A percentile compares a stretch with the other conserved stretches of the same genome.
phyloP scores from a whole-genome alignment of 2,113 vertebrate genomes.

The Leptocoma aspasia region DNA sequence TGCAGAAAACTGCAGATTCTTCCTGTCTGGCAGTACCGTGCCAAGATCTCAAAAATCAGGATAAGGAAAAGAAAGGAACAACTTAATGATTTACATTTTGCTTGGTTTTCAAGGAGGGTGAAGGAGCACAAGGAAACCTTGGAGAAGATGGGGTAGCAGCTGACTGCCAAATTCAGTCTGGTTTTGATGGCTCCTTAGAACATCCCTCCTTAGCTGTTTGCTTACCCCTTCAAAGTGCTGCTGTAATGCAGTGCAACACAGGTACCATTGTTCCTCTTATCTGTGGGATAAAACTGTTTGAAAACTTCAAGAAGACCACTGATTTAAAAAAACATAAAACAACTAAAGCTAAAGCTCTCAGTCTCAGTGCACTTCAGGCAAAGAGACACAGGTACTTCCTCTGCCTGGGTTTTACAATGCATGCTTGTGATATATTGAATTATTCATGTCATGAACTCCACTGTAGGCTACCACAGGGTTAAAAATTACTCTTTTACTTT shows the following conservation, averaged over 20 bases:
- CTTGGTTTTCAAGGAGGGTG: background rate
- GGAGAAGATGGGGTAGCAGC: background rate
- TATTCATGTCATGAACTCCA: conserved; percentile 3
- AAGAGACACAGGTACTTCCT: conserved; percentile 15
- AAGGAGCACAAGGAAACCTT: background rate
- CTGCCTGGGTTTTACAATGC: conserved; percentile 1
- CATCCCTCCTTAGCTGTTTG: background rate
- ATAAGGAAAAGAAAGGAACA: background rate
- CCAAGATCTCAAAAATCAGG: background rate
- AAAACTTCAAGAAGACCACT: conserved; percentile 51
- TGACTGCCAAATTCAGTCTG: background rate
- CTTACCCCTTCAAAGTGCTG: conserved; percentile 34
- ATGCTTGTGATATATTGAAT: conserved; percentile 13
- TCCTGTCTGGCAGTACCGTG: background rate
- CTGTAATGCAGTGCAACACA: conserved; percentile 17
- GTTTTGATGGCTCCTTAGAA: background rate
- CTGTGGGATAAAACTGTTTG: conserved; percentile 44
- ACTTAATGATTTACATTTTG: background rate
- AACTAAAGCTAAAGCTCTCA: background rate
- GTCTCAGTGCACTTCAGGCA: background rate
- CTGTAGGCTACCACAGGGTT: conserved; percentile 21
- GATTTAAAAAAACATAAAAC: background rate
- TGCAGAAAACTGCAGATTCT: background rate
- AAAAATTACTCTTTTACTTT: conserved; percentile 18
- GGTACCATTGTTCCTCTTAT: conserved; percentile 53